These are phyloP conservation scores for Aleiodes testaceus DNA, from an alignment of 2,888 invertebrate species.

Conservation along the genomic window DNA sequence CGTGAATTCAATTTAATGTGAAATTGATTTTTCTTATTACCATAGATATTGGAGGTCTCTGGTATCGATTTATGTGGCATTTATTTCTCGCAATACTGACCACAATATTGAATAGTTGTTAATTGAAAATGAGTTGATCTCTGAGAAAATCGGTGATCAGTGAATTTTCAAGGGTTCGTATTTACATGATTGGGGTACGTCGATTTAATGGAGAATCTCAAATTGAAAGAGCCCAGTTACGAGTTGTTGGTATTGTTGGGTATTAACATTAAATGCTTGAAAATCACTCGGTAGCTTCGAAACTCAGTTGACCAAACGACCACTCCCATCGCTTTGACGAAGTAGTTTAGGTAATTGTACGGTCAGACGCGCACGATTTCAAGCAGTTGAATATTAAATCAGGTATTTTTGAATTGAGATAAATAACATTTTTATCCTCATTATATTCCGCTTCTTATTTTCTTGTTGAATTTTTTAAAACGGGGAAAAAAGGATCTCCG, in stretches of 20 bases:
- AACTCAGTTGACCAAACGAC: slow-evolving; percentile 25
- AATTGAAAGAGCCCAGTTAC: neutral
- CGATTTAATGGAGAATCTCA: slow-evolving; percentile 17
- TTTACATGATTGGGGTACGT: slow-evolving; percentile 5
- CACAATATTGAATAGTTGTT: no score
- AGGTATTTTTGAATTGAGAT: neutral
- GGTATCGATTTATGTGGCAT: no score
- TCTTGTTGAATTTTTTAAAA: neutral
- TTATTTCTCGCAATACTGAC: no score
- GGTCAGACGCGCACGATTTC: neutral
- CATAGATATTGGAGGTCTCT: no score
- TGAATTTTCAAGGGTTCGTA: neutral
- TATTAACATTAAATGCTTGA: slow-evolving; percentile 5
- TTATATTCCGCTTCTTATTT: neutral
- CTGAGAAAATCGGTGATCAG: neutral
- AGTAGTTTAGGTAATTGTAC: slow-evolving; percentile 2
- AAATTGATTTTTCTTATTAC: no score
- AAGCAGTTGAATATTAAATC: neutral
- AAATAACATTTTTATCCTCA: neutral
- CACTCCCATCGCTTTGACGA: slow-evolving; percentile 3
- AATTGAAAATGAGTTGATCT: neutral
- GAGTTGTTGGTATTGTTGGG: slow-evolving; percentile 6
- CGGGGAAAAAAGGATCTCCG: neutral
- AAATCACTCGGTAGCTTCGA: neutral
- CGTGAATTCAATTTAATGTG: no score